Evolutionary conservation across 2,113 vertebrate genomes (phyloP), one percentile per base, ranked within the genome.

Genomic region (Taxidea taxus): DNA sequence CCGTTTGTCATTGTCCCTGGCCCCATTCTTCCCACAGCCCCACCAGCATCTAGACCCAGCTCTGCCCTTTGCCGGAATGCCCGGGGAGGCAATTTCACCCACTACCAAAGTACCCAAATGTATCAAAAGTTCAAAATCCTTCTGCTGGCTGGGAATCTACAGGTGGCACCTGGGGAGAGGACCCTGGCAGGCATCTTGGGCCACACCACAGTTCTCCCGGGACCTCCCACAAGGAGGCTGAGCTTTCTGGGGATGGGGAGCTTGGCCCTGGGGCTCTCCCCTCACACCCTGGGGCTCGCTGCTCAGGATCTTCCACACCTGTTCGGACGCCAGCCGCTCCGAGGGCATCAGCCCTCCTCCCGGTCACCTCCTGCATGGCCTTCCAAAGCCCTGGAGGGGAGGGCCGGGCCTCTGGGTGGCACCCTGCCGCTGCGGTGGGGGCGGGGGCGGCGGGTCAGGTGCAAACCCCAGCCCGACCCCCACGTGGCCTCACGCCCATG

Each of bases 211-310:
- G 21, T 42, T 60, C 34, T 20, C 68, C 42, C 37, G 31, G 68
- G 37, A 31, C 60, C 29, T 4, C n/a, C 47, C 2, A 34, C 34
- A 9, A 31, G 51, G 20, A 0, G 12, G 0, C 6, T 2, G 0
- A 25, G 51, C 93, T 39, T 39, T 16, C 68, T 11, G 47, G 16
- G 75, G 42, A 13, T 29, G 25, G 81, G 11, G 8, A 5, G 7
- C 87, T 31, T 1, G 3, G 82, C 56, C 81, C 27, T 3, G 1
- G 16, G 6, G 0, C 1, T 3, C 49, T 7, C 70, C 47, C 39
- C 1, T 34, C 60, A 27, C 56, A 42, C 49, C 42, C 54, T 54
- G 6, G 2, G 25, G 18, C 39, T n/a, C 7, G 2, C 60, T 29
- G 66, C 84, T 29, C 25, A 0, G 23, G 3, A 49, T 20, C 21